Evolutionary conservation across 2,888 invertebrate genomes (phyloP), one percentile per base, ranked within the genome.

Genomic region (Cephus sareptanus): DNA sequence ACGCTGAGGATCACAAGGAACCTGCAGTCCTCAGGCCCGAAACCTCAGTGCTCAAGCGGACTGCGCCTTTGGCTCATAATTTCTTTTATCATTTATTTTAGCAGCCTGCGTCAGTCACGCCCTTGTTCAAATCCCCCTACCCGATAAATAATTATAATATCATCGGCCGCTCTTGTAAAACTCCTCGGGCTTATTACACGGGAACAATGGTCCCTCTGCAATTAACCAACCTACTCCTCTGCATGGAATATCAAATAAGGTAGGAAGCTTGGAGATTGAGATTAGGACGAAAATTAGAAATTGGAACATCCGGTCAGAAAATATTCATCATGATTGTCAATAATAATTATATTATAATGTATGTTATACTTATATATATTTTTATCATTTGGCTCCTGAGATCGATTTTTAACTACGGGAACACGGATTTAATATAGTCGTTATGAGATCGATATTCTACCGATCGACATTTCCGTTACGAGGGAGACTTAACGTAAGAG

Each of bases 61-160:
- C 79, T 82, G 85, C 74, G 76, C 78, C 78, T 75, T 34, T 78
- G 78, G 73, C 73, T 77, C 40, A 30, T n/a, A 73, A 37, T 74
- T 73, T 78, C 75, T 83, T 76, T 83, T 79, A 80, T 80, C 74
- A 79, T 76, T 85, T 76, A 79, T 83, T 79, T 78, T 83, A 56
- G 56, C 71, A 71, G 13, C 31, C 31, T 83, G 79, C 81, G 77
- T 80, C 80, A 79, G 83, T 85, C 83, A 85, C 84, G 84, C 86
- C 86, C 85, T 85, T 84, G 79, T 82, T 82, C 82, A 80, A 85
- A 85, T 81, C 76, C 79, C 79, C 80, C 77, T 80, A 78, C 80
- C 80, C 79, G 37, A 75, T 77, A 80, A 83, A 85, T 84, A 83
- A 86, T 86, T 86, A 86, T 86, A 86, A 86, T 82, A 85, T 86